Percentiles rank a stretch among this genome's conserved stretches.
phyloP scores from a whole-genome alignment of 2,797 vertebrate genomes.

The Chloroceryle amazona region DNA sequence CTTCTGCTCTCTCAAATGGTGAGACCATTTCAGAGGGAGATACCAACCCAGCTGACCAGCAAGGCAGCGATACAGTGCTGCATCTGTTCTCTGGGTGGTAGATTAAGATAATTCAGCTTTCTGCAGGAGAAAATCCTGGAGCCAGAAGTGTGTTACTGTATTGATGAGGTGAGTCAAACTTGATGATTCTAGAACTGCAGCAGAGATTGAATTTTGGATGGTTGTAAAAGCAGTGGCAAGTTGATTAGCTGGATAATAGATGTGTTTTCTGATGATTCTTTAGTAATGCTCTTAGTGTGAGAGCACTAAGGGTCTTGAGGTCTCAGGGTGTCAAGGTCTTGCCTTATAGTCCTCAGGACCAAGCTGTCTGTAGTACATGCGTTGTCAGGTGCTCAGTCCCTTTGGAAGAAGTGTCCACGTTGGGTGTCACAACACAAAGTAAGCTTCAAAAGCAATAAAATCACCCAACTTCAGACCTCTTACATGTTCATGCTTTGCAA shows the following conservation, averaged over 20 bases:
- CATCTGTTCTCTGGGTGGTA: not conserved
- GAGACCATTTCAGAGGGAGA: not conserved
- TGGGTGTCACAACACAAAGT: not conserved
- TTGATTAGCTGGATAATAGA: conserved; percentile 29
- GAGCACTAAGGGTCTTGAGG: not conserved
- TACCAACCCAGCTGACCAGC: not conserved
- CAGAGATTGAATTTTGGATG: conserved; percentile 19
- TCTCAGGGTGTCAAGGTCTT: conserved; percentile 39
- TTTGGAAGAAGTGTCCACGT: not conserved
- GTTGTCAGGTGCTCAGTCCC: not conserved
- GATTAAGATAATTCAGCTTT: not conserved
- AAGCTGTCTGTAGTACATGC: not conserved
- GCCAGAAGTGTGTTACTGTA: conserved; percentile 39
- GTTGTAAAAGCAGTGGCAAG: conserved; percentile 19
- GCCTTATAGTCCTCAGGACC: conserved; percentile 8
- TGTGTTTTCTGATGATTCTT: conserved; percentile 36
- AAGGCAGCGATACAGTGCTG: not conserved
- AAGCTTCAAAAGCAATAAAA: not conserved
- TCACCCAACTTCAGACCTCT: not conserved
- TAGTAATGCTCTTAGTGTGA: conserved; percentile 44
- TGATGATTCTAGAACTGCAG: conserved; percentile 75
- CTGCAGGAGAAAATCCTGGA: not conserved
- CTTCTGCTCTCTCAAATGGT: not conserved
- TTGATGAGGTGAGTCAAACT: conserved; percentile 72
- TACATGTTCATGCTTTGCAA: not conserved